These are phyloP conservation scores for Chelon labrosus DNA, from an alignment of 2,797 vertebrate genomes.

Conservation along the genomic window DNA sequence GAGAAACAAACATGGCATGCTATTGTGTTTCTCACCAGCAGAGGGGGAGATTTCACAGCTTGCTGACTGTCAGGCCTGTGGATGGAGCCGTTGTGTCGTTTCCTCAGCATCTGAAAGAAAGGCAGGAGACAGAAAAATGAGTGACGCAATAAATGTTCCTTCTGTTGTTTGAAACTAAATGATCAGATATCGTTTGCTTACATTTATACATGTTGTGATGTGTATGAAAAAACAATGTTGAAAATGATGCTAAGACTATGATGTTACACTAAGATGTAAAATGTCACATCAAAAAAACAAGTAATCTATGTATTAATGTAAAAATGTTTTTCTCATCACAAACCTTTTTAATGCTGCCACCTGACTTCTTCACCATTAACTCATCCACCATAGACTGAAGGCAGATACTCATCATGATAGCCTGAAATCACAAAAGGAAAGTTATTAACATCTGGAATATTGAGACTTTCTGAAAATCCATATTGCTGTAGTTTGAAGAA, in stretches of 20 bases:
- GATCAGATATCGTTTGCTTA: too few relatives aligned
- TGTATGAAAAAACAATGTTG: too few relatives aligned
- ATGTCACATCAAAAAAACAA: too few relatives aligned
- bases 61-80: conserved; percentile 94
- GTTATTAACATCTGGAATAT: not conserved
- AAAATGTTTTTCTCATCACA: conserved; percentile 17
- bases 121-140: not conserved
- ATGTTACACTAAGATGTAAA: too few relatives aligned
- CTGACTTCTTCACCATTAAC: conserved; percentile 98
- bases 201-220: too few relatives aligned
- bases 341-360: conserved; percentile 98
- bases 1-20: not conserved
- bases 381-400: conserved; percentile 99
- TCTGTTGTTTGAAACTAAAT: not conserved
- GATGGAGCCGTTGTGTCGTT: conserved; percentile 88
- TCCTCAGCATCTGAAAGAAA: conserved; percentile 89
- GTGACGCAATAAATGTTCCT: not conserved
- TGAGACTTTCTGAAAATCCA: too few relatives aligned
- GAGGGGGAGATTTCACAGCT: conserved; percentile 94
- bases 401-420: conserved; percentile 99
- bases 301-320: too few relatives aligned
- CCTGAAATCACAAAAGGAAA: conserved; percentile 79
- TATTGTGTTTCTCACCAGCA: conserved; percentile 87
- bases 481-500: too few relatives aligned
- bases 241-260: too few relatives aligned